Evolutionary conservation across 30 jellyfish, hydroid and myxozoan species (phyloP).

Genomic region (Catostylus mosaicus): DNA sequence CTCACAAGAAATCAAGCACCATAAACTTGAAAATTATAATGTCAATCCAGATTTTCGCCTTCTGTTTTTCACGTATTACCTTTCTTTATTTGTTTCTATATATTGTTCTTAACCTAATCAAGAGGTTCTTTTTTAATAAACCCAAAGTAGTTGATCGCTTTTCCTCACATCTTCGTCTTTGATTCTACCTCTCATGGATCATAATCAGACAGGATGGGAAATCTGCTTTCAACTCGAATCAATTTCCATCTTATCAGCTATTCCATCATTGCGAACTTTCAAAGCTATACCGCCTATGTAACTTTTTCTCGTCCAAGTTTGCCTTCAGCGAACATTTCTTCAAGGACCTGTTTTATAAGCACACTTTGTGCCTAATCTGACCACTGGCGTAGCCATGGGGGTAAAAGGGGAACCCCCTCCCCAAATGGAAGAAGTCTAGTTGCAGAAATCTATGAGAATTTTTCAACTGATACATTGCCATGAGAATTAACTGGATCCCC

Average conservation of each 20-base stretch:
- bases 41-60: conserved; percentile 14
- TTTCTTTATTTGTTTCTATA: background rate
- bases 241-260: conserved; percentile 10
- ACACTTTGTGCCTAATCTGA: too few relatives aligned
- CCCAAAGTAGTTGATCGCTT: background rate
- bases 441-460: too few relatives aligned
- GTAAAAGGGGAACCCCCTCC: too few relatives aligned
- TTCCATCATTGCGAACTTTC: conserved; percentile 3
- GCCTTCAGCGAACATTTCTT: background rate
- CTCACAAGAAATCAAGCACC: background rate
- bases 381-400: too few relatives aligned
- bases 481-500: too few relatives aligned
- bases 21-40: background rate
- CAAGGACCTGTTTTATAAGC: too few relatives aligned
- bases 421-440: too few relatives aligned
- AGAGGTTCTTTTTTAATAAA: background rate
- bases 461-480: too few relatives aligned
- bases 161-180: background rate
- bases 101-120: background rate
- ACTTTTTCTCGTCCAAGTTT: background rate
- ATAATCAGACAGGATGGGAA: conserved; percentile 35
- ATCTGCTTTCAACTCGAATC: background rate
- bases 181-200: conserved; percentile 18
- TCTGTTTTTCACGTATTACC: background rate
- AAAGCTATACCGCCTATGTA: background rate